Evolutionary conservation across 2,113 vertebrate species (phyloP), one percentile per base, ranked within the genome.

Genomic region (Sebastes schlegelii): DNA sequence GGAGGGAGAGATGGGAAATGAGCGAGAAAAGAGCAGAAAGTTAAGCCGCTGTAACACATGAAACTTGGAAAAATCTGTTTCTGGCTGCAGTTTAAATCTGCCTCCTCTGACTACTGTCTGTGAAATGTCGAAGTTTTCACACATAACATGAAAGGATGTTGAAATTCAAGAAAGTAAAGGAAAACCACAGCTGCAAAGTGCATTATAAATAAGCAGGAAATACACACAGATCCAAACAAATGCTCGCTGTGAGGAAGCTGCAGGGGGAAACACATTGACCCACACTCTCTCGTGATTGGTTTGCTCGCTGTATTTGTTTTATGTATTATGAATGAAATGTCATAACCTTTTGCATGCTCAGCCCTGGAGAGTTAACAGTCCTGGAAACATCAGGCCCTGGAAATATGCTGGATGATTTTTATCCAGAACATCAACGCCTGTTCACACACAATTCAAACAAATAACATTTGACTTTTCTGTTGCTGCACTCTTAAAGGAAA

Each of bases 11-110:
- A 45, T 14, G 26, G n/a, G 5, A 61, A 19, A 34, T 51, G n/a
- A 45, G 52, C 13, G 49, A 62, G 19, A 46, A 57, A 54, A 43
- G 57, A 11, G 42, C 8, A 46, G 8, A 77, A 62, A 77, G 82
- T 72, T 40, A 45, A 77, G 57, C 68, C 4, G 26, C 60, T 82
- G 67, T 69, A 74, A 74, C 5, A 63, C 40, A 49, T 60, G 26
- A 54, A 78, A 60, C 48, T 69, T 17, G 49, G 34, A 80, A 42
- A 49, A 69, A 61, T 26, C 11, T 6, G 16, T 17, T 17, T 55
- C 16, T 69, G n/a, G 63, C 8, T n/a, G 21, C 45, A 60, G 48
- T 0, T 71, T 78, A 8, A 17, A 4, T 76, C 57, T 74, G 21
- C 11, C 13, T 4, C 34, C 4, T 34, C 34, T 34, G 3, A 34